A percentile compares a stretch with the other conserved stretches of the same genome.
Evolutionary conservation across 1,140 invertebrate genomes (phyloP).

Genomic region (Manduca sexta): DNA sequence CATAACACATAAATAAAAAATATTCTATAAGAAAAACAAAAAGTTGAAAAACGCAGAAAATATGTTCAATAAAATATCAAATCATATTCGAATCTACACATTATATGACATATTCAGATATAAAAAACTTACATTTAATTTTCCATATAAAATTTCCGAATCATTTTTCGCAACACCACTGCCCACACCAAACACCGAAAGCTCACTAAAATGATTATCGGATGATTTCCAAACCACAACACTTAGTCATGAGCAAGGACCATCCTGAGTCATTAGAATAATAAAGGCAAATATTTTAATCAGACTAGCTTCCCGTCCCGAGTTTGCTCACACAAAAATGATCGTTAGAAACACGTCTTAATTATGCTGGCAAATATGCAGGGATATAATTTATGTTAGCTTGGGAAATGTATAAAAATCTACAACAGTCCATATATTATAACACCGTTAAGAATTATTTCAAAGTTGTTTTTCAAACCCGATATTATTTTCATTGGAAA

Average conservation of each 20-base stretch:
- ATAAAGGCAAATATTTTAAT: slow-evolving; percentile 3
- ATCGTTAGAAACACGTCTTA: too few relatives aligned
- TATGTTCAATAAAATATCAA: not conserved
- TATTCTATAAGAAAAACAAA: not conserved
- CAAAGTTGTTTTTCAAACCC: too few relatives aligned
- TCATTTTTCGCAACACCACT: slow-evolving; percentile 5
- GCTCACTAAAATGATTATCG: slow-evolving; percentile 10
- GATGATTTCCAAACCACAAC: slow-evolving; percentile 1
- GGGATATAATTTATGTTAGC: too few relatives aligned
- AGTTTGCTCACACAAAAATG: too few relatives aligned
- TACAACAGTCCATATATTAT: too few relatives aligned
- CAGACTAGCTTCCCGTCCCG: too few relatives aligned
- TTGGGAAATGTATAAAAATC: too few relatives aligned
- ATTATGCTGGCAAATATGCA: too few relatives aligned
- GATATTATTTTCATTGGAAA: too few relatives aligned
- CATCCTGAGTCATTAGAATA: slow-evolving; percentile 11
- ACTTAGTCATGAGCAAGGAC: slow-evolving; percentile 21
- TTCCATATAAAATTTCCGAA: not conserved
- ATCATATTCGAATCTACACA: not conserved
- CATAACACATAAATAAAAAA: too few relatives aligned
- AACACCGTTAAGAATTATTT: too few relatives aligned
- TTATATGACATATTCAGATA: not conserved
- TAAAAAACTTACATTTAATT: not conserved
- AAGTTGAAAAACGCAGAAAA: not conserved
- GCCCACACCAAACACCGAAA: slow-evolving; percentile 8